phyloP scores from a whole-genome alignment of 2,797 vertebrate genomes.

The Phylloscopus collybita region DNA sequence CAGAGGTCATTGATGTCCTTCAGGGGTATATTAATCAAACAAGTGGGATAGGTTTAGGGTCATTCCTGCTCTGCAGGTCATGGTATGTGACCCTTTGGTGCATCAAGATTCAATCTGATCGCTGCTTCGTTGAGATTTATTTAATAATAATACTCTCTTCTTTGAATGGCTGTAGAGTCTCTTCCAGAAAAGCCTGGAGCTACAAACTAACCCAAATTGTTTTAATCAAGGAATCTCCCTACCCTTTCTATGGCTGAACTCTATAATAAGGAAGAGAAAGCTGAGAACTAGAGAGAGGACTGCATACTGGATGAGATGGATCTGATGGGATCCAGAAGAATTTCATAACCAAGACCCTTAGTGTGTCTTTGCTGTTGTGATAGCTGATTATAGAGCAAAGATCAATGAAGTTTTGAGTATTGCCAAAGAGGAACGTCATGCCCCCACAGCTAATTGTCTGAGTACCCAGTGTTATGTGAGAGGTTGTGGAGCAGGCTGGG shows the following conservation, averaged over 20 bases:
- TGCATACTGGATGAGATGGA: not conserved
- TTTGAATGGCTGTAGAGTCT: not conserved
- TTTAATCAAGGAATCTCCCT: not conserved
- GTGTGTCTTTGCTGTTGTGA: not conserved
- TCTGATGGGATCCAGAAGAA: not conserved
- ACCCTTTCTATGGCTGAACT: not conserved
- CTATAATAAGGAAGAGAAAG: not conserved
- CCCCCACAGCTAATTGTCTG: not conserved
- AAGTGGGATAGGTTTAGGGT: not conserved
- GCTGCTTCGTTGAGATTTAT: not conserved
- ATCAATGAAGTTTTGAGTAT: not conserved
- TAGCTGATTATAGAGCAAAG: not conserved
- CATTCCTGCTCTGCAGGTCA: not conserved
- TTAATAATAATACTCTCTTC: not conserved
- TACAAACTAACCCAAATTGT: not conserved
- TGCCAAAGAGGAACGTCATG: not conserved
- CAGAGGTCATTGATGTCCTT: not conserved
- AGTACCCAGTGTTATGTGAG: not conserved
- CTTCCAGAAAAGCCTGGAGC: not conserved
- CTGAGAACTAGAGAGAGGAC: not conserved
- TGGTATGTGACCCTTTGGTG: accelerated
- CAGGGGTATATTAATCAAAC: not conserved
- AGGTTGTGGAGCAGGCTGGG: not conserved
- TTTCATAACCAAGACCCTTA: not conserved
- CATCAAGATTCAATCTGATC: not conserved